Percentiles rank a stretch among this genome's conserved stretches.
Evolutionary conservation across 2,888 invertebrate genomes (phyloP).

Genomic region (Pantelozetes paolii): DNA sequence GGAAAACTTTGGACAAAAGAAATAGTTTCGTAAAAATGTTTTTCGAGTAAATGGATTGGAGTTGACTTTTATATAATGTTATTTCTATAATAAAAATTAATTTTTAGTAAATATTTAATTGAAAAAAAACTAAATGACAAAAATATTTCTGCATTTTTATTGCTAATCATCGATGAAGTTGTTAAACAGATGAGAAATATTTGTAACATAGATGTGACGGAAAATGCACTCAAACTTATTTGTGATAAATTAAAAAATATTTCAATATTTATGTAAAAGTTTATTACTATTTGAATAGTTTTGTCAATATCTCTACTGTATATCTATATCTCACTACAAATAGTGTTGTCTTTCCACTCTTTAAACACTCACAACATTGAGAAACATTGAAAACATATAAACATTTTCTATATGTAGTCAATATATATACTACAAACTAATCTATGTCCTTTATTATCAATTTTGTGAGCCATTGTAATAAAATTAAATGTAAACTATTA

Average conservation of each 20-base stretch:
- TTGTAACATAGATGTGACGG: slow-evolving; percentile 6
- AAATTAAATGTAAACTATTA: too few species aligned
- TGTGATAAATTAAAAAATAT: slow-evolving; percentile 28
- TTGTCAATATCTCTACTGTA: neutral
- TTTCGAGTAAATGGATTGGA: neutral
- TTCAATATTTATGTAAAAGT: slow-evolving; percentile 29
- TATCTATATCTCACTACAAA: slow-evolving; percentile 31
- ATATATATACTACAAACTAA: too few species aligned
- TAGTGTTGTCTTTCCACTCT: slow-evolving; percentile 28
- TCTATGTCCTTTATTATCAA: too few species aligned
- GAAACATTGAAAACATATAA: neutral
- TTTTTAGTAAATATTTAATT: neutral
- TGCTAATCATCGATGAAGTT: neutral
- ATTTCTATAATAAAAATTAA: slow-evolving; percentile 2
- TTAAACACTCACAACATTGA: neutral
- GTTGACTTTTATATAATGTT: slow-evolving; percentile 18
- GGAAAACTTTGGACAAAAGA: neutral
- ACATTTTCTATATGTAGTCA: too few species aligned
- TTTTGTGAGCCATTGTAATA: too few species aligned
- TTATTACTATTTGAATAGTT: slow-evolving; percentile 31
- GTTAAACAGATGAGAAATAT: neutral
- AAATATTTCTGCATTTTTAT: neutral
- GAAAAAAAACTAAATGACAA: neutral
- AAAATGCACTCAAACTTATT: slow-evolving; percentile 32
- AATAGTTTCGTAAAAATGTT: neutral